These are phyloP conservation scores for Oncorhynchus masou DNA, from an alignment of 2,113 vertebrate genomes.

Conservation along the genomic window DNA sequence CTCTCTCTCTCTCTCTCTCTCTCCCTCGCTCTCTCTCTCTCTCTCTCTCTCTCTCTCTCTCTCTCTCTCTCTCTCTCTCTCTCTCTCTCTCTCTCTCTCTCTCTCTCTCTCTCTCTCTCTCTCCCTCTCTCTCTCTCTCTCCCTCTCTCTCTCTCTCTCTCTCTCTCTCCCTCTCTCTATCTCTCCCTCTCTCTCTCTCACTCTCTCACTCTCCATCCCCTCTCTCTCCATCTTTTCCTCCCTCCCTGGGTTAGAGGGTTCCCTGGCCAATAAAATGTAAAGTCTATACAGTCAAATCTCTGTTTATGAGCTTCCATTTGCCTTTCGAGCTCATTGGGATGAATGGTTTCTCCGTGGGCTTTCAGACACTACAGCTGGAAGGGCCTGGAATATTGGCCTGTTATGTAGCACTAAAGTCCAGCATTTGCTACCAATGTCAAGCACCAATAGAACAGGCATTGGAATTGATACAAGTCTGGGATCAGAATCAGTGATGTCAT, in stretches of 20 bases:
- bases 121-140: neutral
- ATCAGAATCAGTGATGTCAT: too few species aligned
- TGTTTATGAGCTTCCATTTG: slow-evolving; percentile 89
- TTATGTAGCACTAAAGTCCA: slow-evolving; percentile 58
- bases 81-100: neutral
- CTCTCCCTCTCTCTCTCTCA: neutral
- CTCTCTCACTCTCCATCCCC: neutral
- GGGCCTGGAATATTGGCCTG: slow-evolving; percentile 57
- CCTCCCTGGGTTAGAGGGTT: too few species aligned
- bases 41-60: neutral
- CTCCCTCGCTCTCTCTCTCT: too few species aligned
- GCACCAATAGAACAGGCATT: too few species aligned
- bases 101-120: too few species aligned
- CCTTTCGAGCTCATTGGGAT: slow-evolving; percentile 69
- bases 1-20: slow-evolving; percentile 17
- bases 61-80: slow-evolving; percentile 17
- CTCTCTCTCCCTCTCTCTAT: too few species aligned
- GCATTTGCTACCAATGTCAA: slow-evolving; percentile 11
- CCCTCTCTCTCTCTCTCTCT: neutral
- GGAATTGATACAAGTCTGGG: too few species aligned
- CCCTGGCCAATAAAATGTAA: slow-evolving; percentile 86
- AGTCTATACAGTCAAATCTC: slow-evolving; percentile 94
- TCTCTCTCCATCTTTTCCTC: too few species aligned
- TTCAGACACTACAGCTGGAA: slow-evolving; percentile 57
- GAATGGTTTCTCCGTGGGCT: slow-evolving; percentile 59